Evolutionary conservation across 2,113 vertebrate genomes (phyloP).

Genomic region (Triplophysa dalaica): DNA sequence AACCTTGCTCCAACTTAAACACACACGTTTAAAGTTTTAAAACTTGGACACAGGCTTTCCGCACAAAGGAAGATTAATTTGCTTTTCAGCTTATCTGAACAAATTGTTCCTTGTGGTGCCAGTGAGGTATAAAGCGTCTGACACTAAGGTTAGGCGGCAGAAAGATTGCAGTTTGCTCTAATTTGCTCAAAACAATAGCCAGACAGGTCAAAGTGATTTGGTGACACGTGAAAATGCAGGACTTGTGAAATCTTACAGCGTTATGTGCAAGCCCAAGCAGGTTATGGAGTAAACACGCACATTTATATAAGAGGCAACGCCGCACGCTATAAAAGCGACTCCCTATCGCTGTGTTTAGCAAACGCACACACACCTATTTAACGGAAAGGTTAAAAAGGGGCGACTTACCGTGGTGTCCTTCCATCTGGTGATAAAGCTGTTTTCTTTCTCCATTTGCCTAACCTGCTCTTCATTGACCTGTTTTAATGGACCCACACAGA

Average conservation of each 20-base stretch:
- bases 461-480: conserved; percentile 93
- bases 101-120: conserved; percentile 61
- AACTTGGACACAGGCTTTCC: conserved; percentile 53
- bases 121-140: conserved; percentile 60
- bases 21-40: conserved; percentile 56
- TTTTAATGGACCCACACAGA: conserved; percentile 51
- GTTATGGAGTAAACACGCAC: not conserved
- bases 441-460: conserved; percentile 96
- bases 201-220: conserved; percentile 5
- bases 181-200: conserved; percentile 50
- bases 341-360: conserved; percentile 8
- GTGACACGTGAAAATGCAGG: not conserved
- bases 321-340: not conserved
- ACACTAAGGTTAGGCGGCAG: conserved; percentile 1
- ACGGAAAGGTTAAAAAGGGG: conserved; percentile 26
- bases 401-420: conserved; percentile 87
- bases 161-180: conserved; percentile 26
- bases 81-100: conserved; percentile 64
- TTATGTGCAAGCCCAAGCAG: conserved; percentile 4
- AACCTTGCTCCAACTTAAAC: conserved; percentile 1
- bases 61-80: conserved; percentile 59
- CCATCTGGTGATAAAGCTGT: conserved; percentile 93
- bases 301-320: conserved; percentile 3
- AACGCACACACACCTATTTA: conserved; percentile 26
- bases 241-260: conserved; percentile 11